These are phyloP conservation scores for Cephus pulcher DNA, from an alignment of 2,888 invertebrate genomes.

Conservation along the genomic window DNA sequence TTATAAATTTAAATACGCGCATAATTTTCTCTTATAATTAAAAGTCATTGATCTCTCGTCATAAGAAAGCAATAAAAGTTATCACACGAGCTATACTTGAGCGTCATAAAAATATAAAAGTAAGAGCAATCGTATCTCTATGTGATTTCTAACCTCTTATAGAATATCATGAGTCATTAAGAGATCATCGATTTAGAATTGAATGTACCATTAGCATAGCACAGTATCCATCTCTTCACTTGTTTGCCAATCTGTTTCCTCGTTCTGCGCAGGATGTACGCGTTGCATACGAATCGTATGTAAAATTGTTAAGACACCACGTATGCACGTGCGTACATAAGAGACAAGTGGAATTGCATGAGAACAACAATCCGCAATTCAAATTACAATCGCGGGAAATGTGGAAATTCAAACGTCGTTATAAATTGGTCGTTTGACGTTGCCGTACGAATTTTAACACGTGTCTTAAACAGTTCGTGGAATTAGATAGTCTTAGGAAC, in stretches of 20 bases:
- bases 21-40: neutral
- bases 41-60: neutral
- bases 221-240: slow-evolving; percentile 17
- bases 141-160: neutral
- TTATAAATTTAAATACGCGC: neutral
- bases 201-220: slow-evolving; percentile 36
- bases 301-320: neutral
- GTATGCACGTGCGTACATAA: slow-evolving; percentile 24
- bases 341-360: slow-evolving; percentile 31
- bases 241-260: neutral
- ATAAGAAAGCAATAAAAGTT: neutral
- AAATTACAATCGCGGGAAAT: slow-evolving; percentile 31
- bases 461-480: neutral
- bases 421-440: slow-evolving; percentile 15
- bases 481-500: neutral
- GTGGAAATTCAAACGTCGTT: slow-evolving; percentile 29
- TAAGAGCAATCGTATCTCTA: neutral
- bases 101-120: neutral
- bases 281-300: neutral
- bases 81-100: neutral
- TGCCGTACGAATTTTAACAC: neutral
- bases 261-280: neutral
- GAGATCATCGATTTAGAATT: slow-evolving; percentile 27
- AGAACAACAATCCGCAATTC: slow-evolving; percentile 11
- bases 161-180: neutral